A percentile compares a stretch with the other conserved stretches of the same genome.
Evolutionary conservation across 2,797 vertebrate species (phyloP).

Genomic region (Phyllotis vaccarum): DNA sequence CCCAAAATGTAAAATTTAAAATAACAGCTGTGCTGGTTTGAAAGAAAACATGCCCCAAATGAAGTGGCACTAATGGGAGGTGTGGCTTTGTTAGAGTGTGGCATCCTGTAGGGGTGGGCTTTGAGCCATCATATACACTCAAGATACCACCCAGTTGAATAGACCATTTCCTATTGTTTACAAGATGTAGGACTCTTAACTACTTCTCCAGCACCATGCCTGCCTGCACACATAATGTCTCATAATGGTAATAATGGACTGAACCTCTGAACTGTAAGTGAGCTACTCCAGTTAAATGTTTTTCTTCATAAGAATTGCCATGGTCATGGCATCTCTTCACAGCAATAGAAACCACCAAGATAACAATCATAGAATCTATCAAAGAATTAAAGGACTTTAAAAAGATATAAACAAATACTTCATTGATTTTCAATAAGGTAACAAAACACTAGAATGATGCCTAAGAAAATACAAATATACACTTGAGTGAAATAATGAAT

Average conservation of each 20-base stretch:
- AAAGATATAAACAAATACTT: background rate
- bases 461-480: background rate
- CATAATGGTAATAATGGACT: background rate
- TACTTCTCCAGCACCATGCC: background rate
- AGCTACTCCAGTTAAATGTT: background rate
- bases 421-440: background rate
- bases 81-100: background rate
- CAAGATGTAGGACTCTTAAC: background rate
- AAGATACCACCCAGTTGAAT: background rate
- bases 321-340: background rate
- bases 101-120: fast-evolving
- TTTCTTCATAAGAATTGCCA: background rate
- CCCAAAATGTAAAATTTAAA: background rate
- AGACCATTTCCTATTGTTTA: background rate
- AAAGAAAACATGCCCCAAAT: background rate
- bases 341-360: background rate
- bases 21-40: background rate
- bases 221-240: background rate
- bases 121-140: background rate
- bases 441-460: background rate
- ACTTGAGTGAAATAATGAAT: background rate
- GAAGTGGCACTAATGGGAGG: background rate
- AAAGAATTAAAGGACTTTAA: background rate
- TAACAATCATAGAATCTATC: background rate
- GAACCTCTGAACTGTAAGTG: background rate